A percentile compares a stretch with the other conserved stretches of the same genome.
phyloP scores from a whole-genome alignment of 53 echinoderm and acorn worm genomes.

The Paracentrotus lividus region DNA sequence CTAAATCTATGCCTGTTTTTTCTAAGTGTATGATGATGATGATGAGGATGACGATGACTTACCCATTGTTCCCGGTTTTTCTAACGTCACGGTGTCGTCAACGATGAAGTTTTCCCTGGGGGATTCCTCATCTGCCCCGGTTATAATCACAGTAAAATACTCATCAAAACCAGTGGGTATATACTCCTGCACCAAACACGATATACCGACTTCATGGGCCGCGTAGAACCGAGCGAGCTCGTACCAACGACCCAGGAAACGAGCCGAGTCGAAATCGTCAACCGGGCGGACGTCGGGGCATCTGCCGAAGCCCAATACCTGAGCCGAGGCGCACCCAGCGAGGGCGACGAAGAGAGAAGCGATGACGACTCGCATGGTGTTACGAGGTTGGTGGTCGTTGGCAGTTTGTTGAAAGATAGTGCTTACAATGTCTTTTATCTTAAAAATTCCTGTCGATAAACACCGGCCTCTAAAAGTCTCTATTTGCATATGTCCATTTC shows the following conservation, averaged over 20 bases:
- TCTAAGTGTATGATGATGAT: neutral
- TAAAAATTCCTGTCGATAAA: neutral
- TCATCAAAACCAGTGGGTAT: neutral
- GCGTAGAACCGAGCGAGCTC: conserved; percentile 45
- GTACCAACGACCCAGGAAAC: conserved; percentile 37
- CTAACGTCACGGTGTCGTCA: neutral
- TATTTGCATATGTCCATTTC: too few relatives aligned
- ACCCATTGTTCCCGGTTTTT: neutral
- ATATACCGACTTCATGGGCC: neutral
- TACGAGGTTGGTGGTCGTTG: neutral
- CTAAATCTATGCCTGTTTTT: too few relatives aligned
- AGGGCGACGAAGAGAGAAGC: neutral
- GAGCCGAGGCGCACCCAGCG: conserved; percentile 33
- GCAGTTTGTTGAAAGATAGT: neutral
- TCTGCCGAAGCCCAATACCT: conserved; percentile 34
- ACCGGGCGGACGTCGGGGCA: conserved; percentile 35
- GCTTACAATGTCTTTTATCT: neutral
- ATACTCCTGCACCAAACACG: neutral
- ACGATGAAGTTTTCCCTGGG: neutral
- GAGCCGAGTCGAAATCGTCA: neutral
- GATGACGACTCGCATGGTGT: neutral
- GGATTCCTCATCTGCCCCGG: neutral
- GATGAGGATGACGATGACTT: neutral
- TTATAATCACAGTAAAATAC: neutral
- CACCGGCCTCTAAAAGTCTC: neutral